Evolutionary conservation across 1,140 invertebrate species (phyloP), one percentile per base, ranked within the genome.

Genomic region (Eupristina koningsbergeri): DNA sequence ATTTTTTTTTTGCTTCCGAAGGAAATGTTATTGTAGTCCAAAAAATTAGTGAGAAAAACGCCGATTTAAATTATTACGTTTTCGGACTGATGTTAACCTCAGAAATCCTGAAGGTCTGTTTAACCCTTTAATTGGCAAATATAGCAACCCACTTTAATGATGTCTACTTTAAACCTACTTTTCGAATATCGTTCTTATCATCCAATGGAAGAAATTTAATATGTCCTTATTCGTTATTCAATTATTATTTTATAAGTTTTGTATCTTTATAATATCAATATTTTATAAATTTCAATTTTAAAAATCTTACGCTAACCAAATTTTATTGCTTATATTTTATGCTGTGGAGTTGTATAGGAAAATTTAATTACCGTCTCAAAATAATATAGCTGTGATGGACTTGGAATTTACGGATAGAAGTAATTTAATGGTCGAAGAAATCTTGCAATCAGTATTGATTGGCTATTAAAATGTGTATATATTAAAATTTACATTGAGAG

Each of bases 41-140:
- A 84, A 53, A 79, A 86, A 81, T 78, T 39, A 53, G 45, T 2
- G 15, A 41, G 22, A 80, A 34, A 22, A 80, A 64, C 17, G 9
- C 47, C 64, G 31, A 71, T 80, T 71, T 47, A 71, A 53, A 64
- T 64, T 29, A 19, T 53, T 64, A 71, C 53, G 80, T 63, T 84
- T 84, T 84, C 74, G 69, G 53, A 84, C 58, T 64, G 53, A 74
- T 80, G 69, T 71, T 67, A 47, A 64, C 50, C 29, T 31, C 58
- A 71, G 58, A 80, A 76, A 84, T 80, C 58, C 77, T 76, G 76
- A 84, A 77, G 71, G 53, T 79, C 83, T 80, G 71, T 84, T 84
- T 80, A 84, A 84, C 83, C 78, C 69, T 84, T 80, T 84, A 84
- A 84, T 84, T 84, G 78, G 83, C 71, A 84, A 84, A 80, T 84